phyloP scores from a whole-genome alignment of 2,797 vertebrate species.

The Galagoides demidoff region DNA sequence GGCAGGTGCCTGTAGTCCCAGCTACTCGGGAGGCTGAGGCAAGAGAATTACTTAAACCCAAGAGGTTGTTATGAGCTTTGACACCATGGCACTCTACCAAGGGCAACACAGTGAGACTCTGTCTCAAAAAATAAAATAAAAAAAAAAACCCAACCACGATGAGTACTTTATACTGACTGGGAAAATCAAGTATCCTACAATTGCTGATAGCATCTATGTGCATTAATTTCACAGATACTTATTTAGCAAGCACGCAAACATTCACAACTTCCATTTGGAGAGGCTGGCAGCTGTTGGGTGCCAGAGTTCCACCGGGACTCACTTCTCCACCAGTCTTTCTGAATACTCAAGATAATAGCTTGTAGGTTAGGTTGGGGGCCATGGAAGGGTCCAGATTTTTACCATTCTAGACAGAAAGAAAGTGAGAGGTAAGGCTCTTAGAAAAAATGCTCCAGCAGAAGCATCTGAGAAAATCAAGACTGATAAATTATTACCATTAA shows the following conservation, averaged over 20 bases:
- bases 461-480: background rate
- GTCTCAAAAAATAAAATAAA: too few relatives aligned
- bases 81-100: too few relatives aligned
- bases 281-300: background rate
- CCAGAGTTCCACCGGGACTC: background rate
- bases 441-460: background rate
- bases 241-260: background rate
- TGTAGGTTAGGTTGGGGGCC: too few relatives aligned
- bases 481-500: background rate
- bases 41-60: too few relatives aligned
- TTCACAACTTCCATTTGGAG: background rate
- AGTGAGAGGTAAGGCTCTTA: background rate
- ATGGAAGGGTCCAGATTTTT: background rate
- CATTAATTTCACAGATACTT: background rate
- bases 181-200: constrained; percentile 36
- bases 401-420: constrained; percentile 34
- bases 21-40: too few relatives aligned
- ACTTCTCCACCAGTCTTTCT: background rate
- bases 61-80: too few relatives aligned
- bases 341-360: background rate
- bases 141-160: background rate
- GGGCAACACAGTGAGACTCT: too few relatives aligned
- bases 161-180: background rate
- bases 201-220: background rate
- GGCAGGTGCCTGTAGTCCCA: too few relatives aligned